Evolutionary conservation across 2,797 vertebrate genomes (phyloP), one percentile per base, ranked within the genome.

Genomic region (Limosa lapponica): DNA sequence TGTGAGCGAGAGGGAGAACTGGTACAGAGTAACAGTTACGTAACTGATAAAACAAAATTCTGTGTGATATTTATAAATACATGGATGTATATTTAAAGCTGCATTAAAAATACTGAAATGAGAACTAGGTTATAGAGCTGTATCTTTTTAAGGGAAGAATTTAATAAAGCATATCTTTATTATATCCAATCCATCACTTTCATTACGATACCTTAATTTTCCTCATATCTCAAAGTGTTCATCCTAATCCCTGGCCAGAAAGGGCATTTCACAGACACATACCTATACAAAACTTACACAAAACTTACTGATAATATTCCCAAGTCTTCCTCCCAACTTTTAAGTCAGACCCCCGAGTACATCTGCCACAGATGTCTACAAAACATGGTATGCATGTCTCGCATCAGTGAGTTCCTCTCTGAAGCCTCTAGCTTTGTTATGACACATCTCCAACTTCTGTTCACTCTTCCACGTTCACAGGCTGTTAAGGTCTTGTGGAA

Each of bases 101-200:
- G 39, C 36, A 89, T 73, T 89, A 41, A 92, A 94, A 80, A 82
- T 30, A 82, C 17, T 64, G 46, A 92, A 93, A 80, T 48, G 23
- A 67, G 30, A 91, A 79, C 36, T 73, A 89, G 64, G n/a, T 73
- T 87, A 55, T 8, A 82, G 10, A 89, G 14, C 28, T 82, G 22
- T 20, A 67, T 44, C 39, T 70, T 90, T 87, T 65, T 39, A 93
- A 39, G 48, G 22, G 54, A 90, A 69, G 1, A 69, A 84, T 43
- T 74, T 37, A 78, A 64, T 57, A 67, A 61, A 82, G 25, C 3
- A 5, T 43, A 65, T 24, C 12, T 61, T 28, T 25, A 1, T 59
- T 59, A 82, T 72, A 88, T 86, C 83, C 62, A 84, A 5, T 71
- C 32, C 37, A 55, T 19, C 57, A 18, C 7, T 14, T 78, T 78